Evolutionary conservation across 2,888 invertebrate genomes (phyloP), one percentile per base, ranked within the genome.

Genomic region (Sepioteuthis lessoniana): DNA sequence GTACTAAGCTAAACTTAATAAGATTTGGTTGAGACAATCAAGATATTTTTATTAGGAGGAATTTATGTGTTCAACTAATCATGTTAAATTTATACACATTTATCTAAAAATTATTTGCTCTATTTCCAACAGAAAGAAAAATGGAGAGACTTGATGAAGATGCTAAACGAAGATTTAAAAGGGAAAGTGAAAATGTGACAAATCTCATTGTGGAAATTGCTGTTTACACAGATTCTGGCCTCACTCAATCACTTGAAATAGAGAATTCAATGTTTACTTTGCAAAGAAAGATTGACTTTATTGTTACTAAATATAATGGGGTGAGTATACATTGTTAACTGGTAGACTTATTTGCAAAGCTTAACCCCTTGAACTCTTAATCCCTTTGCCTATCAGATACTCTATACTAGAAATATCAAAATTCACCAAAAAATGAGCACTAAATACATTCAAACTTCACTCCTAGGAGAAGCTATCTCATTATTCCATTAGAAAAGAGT

Each of bases 141-240:
- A 16, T 92, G 42, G 47, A 42, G 31, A 5, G 31, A 46, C 21
- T 47, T 92, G 46, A n/a, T 28, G 31, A n/a, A 92, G 46, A 46
- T 92, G n/a, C n/a, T 1, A 92, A 42, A 28, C 8, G 3, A 91
- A 38, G 31, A 91, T 16, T n/a, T 25, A 92, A 42, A n/a, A 92
- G 46, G 28, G 92, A 92, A 42, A 28, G 19, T 13, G 42, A 92
- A 31, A 92, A 92, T n/a, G 47, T 92, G 8, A 92, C 42, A 31
- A 46, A 46, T 92, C 35, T 92, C n/a, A 47, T 47, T n/a, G n/a
- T 92, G 47, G 92, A 92, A 92, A 92, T 92, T 46, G 92, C 92
- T 31, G 92, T 92, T 35, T 92, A 92, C n/a, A n/a, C 47, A 19
- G 92, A 92, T 16, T 13, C 92, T 31, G 46, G 31, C 1, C 47